phyloP scores from a whole-genome alignment of 2,113 vertebrate species.

The Puntigrus tetrazona region DNA sequence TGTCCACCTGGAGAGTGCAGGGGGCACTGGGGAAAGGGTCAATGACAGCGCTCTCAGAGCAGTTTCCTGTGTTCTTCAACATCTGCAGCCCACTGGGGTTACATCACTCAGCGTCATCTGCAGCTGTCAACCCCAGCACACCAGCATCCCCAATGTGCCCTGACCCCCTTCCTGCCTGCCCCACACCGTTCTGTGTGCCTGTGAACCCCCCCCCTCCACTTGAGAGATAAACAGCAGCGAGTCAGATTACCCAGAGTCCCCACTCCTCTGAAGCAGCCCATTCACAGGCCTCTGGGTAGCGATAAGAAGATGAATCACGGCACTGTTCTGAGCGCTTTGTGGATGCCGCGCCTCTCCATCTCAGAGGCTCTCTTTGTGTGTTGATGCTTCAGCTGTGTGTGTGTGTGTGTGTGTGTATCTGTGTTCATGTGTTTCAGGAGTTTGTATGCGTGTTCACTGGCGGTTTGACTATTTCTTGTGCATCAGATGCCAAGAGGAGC shows the following conservation, averaged over 20 bases:
- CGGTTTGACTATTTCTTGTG: conserved; percentile 34
- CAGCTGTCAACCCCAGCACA: conserved; percentile 52
- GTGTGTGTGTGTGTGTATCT: conserved; percentile 46
- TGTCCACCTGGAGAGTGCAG: conserved; percentile 48
- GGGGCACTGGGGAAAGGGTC: conserved; percentile 45
- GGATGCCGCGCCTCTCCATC: conserved; percentile 53
- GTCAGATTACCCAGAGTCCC: conserved; percentile 57
- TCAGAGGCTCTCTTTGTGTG: conserved; percentile 56
- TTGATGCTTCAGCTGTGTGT: conserved; percentile 57
- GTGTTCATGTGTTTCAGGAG: conserved; percentile 27
- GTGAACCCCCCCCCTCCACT: conserved; percentile 35
- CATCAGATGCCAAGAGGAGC: conserved; percentile 12
- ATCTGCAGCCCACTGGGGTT: conserved; percentile 56
- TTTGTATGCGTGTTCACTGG: conserved; percentile 33
- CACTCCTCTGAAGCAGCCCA: conserved; percentile 55
- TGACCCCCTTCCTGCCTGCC: conserved; percentile 42
- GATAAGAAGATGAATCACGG: conserved; percentile 60
- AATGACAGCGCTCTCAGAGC: neutral
- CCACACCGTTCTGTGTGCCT: neutral
- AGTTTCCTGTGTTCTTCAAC: conserved; percentile 52
- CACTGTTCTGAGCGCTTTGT: conserved; percentile 58
- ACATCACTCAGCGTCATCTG: conserved; percentile 52
- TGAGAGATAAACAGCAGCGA: conserved; percentile 57
- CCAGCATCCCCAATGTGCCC: conserved; percentile 48
- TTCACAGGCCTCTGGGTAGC: conserved; percentile 55